phyloP scores from a whole-genome alignment of 1,140 invertebrate species.

The Drosophila navojoa region DNA sequence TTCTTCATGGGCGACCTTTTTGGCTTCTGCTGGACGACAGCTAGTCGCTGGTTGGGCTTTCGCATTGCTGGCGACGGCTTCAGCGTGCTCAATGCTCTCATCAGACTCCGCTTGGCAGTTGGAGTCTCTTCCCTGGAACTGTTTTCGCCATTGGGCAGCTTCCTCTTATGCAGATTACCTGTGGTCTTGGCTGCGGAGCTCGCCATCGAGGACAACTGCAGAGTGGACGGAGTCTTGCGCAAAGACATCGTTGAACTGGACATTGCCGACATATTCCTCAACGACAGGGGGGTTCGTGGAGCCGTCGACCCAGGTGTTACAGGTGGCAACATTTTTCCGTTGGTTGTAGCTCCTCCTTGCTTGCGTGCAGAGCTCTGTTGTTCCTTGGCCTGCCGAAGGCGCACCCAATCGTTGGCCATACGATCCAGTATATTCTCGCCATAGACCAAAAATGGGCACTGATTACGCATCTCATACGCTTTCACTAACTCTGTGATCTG shows the following conservation, averaged over 20 bases:
- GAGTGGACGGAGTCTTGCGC: conserved; percentile 67
- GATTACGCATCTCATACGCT: conserved; percentile 85
- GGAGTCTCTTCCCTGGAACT: conserved; percentile 24
- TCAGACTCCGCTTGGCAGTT: conserved; percentile 47
- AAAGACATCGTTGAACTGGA: conserved; percentile 68
- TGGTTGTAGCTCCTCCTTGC: conserved; percentile 49
- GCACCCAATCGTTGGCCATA: conserved; percentile 86
- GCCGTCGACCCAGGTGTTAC: conserved; percentile 23
- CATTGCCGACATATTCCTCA: conserved; percentile 57
- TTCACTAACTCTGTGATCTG: conserved; percentile 85
- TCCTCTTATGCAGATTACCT: conserved; percentile 47
- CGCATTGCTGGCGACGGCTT: conserved; percentile 25
- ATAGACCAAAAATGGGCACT: conserved; percentile 85
- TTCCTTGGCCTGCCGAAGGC: conserved; percentile 83
- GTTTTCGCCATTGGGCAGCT: conserved; percentile 6
- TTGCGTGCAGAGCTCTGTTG: conserved; percentile 66
- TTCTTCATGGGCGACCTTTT: conserved; percentile 47
- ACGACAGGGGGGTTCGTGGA: conserved; percentile 63
- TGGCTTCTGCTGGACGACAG: background rate
- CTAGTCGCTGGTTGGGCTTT: conserved; percentile 1
- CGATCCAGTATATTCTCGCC: conserved; percentile 86
- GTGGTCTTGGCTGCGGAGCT: conserved; percentile 33
- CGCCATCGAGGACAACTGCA: conserved; percentile 30
- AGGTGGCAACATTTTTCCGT: conserved; percentile 51
- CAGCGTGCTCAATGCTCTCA: conserved; percentile 30